Conservation (phyloP, 2,888 invertebrate genomes). For the Hirudinaria manillensis region DNA sequence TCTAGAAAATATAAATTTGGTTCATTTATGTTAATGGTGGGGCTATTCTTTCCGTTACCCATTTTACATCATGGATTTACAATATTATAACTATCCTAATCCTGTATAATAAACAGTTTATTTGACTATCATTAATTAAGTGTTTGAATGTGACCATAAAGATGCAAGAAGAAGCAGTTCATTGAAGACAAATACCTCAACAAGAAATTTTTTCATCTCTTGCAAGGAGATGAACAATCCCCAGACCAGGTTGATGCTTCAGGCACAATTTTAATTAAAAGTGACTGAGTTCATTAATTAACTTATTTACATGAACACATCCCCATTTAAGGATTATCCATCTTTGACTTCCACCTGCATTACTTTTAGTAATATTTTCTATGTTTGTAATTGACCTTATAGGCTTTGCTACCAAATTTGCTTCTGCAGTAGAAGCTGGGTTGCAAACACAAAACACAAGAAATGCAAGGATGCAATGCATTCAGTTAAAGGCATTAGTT, state of each 20-base stretch:
- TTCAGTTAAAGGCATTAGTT: too few relatives aligned
- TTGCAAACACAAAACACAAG: too few relatives aligned
- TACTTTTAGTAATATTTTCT: not conserved
- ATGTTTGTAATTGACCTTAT: not conserved
- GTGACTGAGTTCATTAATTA: too few relatives aligned
- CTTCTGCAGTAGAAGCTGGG: too few relatives aligned
- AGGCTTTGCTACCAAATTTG: too few relatives aligned
- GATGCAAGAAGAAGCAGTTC: slow-evolving; percentile 42
- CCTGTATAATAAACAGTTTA: too few relatives aligned
- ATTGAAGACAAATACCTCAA: slow-evolving; percentile 47
- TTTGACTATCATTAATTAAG: too few relatives aligned
- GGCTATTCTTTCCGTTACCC: too few relatives aligned
- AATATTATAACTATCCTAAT: not conserved
- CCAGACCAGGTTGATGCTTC: not conserved
- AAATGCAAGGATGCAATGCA: too few relatives aligned
- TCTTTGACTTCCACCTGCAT: not conserved
- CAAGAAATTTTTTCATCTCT: slow-evolving; percentile 43
- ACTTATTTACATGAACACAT: not conserved
- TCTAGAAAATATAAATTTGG: too few relatives aligned
- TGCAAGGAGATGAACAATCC: slow-evolving; percentile 37
- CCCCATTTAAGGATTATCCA: not conserved
- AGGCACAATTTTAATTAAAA: too few relatives aligned
- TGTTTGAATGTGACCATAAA: not conserved
- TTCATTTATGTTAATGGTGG: too few relatives aligned
- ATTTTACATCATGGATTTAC: not conserved